Conservation (phyloP, 37 sponge, comb jelly and placozoan genomes). For the Hormiphora californensis region DNA sequence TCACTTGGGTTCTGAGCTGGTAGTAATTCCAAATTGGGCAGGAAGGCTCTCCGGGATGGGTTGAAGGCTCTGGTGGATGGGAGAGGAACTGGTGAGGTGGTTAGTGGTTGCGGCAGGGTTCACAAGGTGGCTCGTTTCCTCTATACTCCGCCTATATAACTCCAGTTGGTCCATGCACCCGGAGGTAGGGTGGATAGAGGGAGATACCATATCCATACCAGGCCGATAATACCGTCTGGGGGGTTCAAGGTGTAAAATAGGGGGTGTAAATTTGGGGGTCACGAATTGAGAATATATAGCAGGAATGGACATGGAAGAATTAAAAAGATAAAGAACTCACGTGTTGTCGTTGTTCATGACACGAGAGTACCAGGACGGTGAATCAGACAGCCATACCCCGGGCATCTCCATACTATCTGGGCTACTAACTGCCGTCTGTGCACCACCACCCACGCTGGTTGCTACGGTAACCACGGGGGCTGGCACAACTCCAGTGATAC, state of each 20-base stretch:
- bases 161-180: slow-evolving; percentile 53
- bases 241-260: neutral
- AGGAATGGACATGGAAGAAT: neutral
- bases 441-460: neutral
- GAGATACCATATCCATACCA: neutral
- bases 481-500: neutral
- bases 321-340: neutral
- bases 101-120: too few relatives aligned
- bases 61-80: slow-evolving; percentile 6
- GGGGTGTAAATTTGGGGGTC: neutral
- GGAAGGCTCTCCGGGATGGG: slow-evolving; percentile 50
- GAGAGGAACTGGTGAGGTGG: slow-evolving; percentile 46
- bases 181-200: neutral
- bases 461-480: neutral
- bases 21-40: too few relatives aligned
- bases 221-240: slow-evolving; percentile 40
- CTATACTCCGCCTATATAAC: slow-evolving; percentile 21
- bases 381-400: slow-evolving; percentile 42
- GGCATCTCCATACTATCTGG: slow-evolving; percentile 1
- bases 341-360: slow-evolving; percentile 35
- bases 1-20: slow-evolving; percentile 38
- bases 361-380: slow-evolving; percentile 28
- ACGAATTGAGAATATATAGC: too few relatives aligned
- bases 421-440: neutral
- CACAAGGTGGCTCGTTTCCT: too few relatives aligned